Evolutionary conservation across 1,140 invertebrate species (phyloP).

Genomic region (Cotesia chilonis): DNA sequence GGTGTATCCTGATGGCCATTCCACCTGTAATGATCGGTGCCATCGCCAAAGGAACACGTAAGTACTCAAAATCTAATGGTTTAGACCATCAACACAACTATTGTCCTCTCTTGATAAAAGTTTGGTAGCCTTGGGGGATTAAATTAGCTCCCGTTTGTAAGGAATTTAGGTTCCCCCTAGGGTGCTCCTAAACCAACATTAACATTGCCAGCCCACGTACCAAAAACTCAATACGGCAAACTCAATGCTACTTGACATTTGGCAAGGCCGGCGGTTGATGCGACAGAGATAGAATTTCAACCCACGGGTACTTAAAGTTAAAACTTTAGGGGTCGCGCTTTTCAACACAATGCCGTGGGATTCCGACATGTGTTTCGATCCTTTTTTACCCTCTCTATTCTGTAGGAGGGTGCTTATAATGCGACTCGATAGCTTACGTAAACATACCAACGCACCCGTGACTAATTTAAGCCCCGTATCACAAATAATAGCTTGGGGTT

Average conservation of each 20-base stretch:
- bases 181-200: neutral
- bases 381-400: neutral
- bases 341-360: constrained; percentile 59
- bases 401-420: constrained; percentile 48
- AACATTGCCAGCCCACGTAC: neutral
- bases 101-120: neutral
- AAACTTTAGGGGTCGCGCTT: constrained; percentile 7
- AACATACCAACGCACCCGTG: constrained; percentile 50
- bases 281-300: constrained; percentile 18
- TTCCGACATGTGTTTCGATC: constrained; percentile 52
- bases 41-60: constrained; percentile 93
- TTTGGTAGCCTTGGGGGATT: constrained; percentile 45
- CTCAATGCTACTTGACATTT: constrained; percentile 61
- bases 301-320: constrained; percentile 28
- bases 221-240: constrained; percentile 4
- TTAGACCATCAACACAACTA: neutral
- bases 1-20: constrained; percentile 95
- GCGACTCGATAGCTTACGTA: constrained; percentile 51
- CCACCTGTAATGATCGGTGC: constrained; percentile 96
- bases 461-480: constrained; percentile 54
- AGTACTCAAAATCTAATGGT: constrained; percentile 47
- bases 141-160: constrained; percentile 51
- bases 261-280: constrained; percentile 43
- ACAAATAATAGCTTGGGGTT: constrained; percentile 28
- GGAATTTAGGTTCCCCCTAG: neutral